Base-by-base conservation (phyloP, 2,113 vertebrate genomes). In the Chloebia gouldiae region DNA sequence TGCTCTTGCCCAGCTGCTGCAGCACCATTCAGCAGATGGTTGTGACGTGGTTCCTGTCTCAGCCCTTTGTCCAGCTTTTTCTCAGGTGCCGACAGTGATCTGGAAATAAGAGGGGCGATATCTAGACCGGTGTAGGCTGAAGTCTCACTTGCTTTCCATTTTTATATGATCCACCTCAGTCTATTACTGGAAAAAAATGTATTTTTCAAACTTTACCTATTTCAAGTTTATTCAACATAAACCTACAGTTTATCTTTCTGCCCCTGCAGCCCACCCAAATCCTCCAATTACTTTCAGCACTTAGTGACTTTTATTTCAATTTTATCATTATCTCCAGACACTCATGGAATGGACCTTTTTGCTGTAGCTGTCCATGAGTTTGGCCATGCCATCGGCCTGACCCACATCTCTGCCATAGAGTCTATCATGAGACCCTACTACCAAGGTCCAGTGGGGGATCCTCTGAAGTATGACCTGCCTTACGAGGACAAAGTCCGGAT, bases 391-490 rank as follows among this genome's bases (percentile, higher is more conserved):
- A 99, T 99, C 7, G 99, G 99, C 20, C 97, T 99, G 95, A 98
- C 98, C 37, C 99, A 99, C 71, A 98, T 99, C 61, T 99, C 99
- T 3, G 98, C 98, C 65, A 94, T 98, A 7, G 98, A 98, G 86
- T 99, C 99, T 86, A 99, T 99, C 97, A 99, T 99, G 99, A 98
- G 98, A 57, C 99, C 99, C 1, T 99, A 99, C 95, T 99, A 99
- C 97, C 99, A 98, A 95, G 99, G 99, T 15, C 99, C 99, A 0
- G 99, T 99, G 24, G 99, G 99, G 1, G 99, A 99, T 93, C 99
- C 99, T 1, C 98, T 99, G 76, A 99, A 99, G 84, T 99, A 99
- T 3, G 97, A 99, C 84, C 98, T 99, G 5, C 99, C 99, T 27
- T 99, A 99, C 0, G 98, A 99, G 69, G 99, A 99, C 97, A 98